These are phyloP conservation scores for Lasioglossum figueresi DNA, from an alignment of 2,888 invertebrate species.

Conservation along the genomic window DNA sequence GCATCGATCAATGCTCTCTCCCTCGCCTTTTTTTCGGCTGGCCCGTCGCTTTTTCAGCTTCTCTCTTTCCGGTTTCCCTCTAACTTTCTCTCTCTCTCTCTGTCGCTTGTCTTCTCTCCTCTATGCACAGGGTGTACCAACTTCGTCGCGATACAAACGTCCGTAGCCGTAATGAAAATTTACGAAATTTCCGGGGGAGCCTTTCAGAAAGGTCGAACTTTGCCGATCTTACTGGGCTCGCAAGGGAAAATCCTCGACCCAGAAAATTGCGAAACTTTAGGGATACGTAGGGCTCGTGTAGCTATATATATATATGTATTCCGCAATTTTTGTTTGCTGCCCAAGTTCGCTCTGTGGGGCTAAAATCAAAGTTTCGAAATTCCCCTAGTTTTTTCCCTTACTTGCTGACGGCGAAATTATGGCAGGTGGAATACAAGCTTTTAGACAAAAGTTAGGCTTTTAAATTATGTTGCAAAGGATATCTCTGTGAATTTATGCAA, in stretches of 20 bases:
- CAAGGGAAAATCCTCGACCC: not conserved
- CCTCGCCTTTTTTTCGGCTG: constrained; percentile 25
- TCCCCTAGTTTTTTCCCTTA: not conserved
- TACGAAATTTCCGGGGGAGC: constrained; percentile 2
- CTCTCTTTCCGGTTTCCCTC: constrained; percentile 15
- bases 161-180: not conserved
- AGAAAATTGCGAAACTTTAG: not conserved
- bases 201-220: not conserved
- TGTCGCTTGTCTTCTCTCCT: not conserved
- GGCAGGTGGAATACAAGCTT: not conserved
- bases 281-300: not conserved
- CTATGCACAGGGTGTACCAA: not conserved
- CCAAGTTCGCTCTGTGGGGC: not conserved
- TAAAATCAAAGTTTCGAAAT: not conserved
- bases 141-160: not conserved
- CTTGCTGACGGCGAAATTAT: not conserved
- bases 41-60: not conserved
- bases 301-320: not conserved
- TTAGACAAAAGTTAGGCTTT: not conserved
- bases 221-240: not conserved
- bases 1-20: constrained; percentile 62
- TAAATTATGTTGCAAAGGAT: not conserved
- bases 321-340: not conserved
- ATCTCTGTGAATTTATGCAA: too few species aligned
- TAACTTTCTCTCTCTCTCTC: not conserved